These are phyloP conservation scores for Synodontis membranacea DNA, from an alignment of 2,113 vertebrate genomes.

Conservation along the genomic window DNA sequence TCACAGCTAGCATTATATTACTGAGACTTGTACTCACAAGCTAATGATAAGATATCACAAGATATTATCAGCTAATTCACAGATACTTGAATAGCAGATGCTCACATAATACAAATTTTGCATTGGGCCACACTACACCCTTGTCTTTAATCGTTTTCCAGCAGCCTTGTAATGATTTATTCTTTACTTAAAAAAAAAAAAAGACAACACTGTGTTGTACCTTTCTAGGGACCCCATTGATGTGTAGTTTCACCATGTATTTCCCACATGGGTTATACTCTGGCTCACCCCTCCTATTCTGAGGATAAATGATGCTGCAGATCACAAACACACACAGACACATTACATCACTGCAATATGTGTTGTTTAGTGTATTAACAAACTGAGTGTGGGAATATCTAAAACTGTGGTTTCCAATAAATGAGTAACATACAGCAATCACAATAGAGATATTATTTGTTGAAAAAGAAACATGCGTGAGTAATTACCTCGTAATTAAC, in stretches of 20 bases:
- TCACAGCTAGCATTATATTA: not conserved
- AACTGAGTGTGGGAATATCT: not conserved
- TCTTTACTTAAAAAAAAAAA: conserved; percentile 6
- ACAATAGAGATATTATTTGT: not conserved
- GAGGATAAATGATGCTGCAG: conserved; percentile 93
- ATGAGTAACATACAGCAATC: not conserved
- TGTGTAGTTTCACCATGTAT: conserved; percentile 98
- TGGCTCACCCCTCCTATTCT: conserved; percentile 93
- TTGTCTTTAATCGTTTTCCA: not conserved
- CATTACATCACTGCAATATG: not conserved
- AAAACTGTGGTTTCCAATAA: not conserved
- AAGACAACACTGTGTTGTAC: conserved; percentile 61
- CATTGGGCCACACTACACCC: not conserved
- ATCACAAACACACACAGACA: conserved; percentile 35
- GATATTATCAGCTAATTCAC: not conserved
- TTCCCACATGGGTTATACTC: conserved; percentile 99
- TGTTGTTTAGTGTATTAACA: not conserved
- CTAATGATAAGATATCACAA: no score
- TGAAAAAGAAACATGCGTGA: not conserved
- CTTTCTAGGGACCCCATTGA: conserved; percentile 98
- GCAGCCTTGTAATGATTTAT: not conserved
- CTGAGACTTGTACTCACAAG: not conserved
- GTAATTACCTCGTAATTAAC: conserved; percentile 89
- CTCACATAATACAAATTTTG: not conserved
- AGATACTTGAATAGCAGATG: not conserved